Base-by-base conservation (phyloP, 1,140 invertebrate genomes). In the Halictus rubicundus region DNA sequence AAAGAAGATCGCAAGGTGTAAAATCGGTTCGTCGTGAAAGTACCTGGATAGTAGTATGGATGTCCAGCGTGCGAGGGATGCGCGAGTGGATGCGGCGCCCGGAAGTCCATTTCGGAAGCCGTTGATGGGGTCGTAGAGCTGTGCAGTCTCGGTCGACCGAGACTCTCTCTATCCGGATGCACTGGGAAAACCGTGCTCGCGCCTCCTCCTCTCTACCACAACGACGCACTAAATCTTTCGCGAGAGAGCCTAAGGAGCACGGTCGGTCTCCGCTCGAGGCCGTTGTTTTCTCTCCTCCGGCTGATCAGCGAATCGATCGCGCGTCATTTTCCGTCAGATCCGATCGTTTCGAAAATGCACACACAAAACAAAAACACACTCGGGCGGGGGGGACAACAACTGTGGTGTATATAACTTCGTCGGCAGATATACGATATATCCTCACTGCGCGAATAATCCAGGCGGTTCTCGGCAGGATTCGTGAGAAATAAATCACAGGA, bases 41-140 rank as follows among this genome's bases (percentile, higher is more conserved):
- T 92, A 92, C 92, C 91, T 91, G 91, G 89, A 76, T 92, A 92
- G 61, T 92, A 93, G 72, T 93, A 92, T 37, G 91, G 91, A 63
- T 92, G 91, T 80, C 90, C 90, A 61, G 86, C 88, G 69, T 92
- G 92, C 68, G 90, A 88, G 27, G 92, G 90, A 81, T 92, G 91
- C 80, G 91, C 89, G 78, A 90, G 90, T 70, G 91, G 91, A 87
- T 92, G 91, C 19, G 91, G 91, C 66, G 91, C 90, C 68, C 91
- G 92, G 89, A 91, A 92, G 88, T 92, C 91, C 91, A 92, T 92
- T 87, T 84, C 88, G 73, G 59, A 9, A 63, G 52, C 60, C 25
- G 52, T 71, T 14, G 32, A 37, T 32, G 60, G 16, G 60, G 27
- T 60, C 7, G 32, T 27, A 70, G 78, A 75, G 70, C 60, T 79